Evolutionary conservation across 2,113 vertebrate genomes (phyloP), one percentile per base, ranked within the genome.

Genomic region (Martes martes): DNA sequence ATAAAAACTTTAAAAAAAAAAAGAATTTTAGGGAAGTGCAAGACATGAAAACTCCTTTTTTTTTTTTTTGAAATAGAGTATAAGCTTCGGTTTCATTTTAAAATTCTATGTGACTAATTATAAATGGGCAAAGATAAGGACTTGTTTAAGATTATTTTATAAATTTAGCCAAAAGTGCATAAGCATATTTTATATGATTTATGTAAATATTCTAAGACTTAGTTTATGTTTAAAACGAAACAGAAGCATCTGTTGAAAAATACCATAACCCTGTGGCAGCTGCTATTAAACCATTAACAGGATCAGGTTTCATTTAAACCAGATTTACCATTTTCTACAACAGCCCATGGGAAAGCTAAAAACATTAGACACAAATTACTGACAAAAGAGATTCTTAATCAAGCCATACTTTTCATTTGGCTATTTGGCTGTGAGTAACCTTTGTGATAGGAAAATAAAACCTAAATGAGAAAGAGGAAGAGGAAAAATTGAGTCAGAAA

Each of bases 271-370:
- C 98, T 98, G 98, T 98, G 97, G 98, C 98, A 99, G 98, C 98
- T 98, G 98, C 98, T 98, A 98, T 99, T 99, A 99, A 99, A 98
- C 98, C 98, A 99, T 99, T 99, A 99, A 98, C 98, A 98, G 98
- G 98, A 99, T 99, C 98, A 98, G 93, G 97, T 99, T 99, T 99
- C 98, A 99, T 99, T 99, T 98, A 99, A 99, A 99, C 98, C 99
- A 99, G 98, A 99, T 99, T 99, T 99, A 98, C 98, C 98, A 98
- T 99, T 99, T 98, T 99, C 98, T 98, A 97, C 98, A 98, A 98
- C 98, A 99, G 98, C 98, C 99, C 97, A 97, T 99, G 98, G 98
- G 98, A 99, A 98, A 98, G 98, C 98, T 99, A 98, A 99, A 99
- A 98, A 98, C 98, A 99, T 99, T 99, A 99, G 98, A 98, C 98